These are phyloP conservation scores for Chironomus striatipennis DNA, from an alignment of 1,140 invertebrate species.

Conservation along the genomic window DNA sequence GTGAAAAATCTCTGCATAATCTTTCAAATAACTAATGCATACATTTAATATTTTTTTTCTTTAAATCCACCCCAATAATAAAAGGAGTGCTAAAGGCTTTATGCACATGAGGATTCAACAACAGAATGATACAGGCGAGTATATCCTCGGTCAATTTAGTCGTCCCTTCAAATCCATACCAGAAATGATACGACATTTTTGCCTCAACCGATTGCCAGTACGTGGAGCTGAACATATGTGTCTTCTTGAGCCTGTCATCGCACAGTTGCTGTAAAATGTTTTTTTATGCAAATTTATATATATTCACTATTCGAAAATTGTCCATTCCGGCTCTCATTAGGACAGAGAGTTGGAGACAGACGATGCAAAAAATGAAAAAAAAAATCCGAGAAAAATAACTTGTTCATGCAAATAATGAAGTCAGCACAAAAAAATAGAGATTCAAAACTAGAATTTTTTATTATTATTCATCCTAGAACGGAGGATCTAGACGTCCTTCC, in stretches of 20 bases:
- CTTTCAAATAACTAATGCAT: too few relatives aligned
- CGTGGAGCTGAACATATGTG: slow-evolving; percentile 92
- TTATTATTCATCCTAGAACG: neutral
- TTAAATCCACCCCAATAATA: slow-evolving; percentile 37
- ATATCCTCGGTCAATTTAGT: slow-evolving; percentile 83
- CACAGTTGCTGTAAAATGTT: slow-evolving; percentile 62
- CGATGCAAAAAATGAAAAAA: neutral
- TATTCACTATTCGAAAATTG: neutral
- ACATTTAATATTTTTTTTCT: slow-evolving; percentile 19
- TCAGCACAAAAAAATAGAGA: neutral
- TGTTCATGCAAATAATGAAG: neutral
- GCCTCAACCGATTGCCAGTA: slow-evolving; percentile 82
- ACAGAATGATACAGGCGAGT: slow-evolving; percentile 58
- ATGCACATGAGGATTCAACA: slow-evolving; percentile 92
- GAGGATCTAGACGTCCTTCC: too few relatives aligned
- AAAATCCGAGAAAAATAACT: neutral
- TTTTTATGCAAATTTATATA: slow-evolving; percentile 15
- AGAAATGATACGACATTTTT: slow-evolving; percentile 88
- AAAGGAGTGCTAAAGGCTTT: slow-evolving; percentile 81
- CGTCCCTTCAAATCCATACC: slow-evolving; percentile 84
- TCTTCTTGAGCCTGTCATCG: slow-evolving; percentile 77
- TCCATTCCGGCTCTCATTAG: neutral
- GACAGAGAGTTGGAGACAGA: neutral
- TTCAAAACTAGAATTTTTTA: neutral
- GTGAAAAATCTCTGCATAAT: too few relatives aligned